Evolutionary conservation across 2,888 invertebrate species (phyloP).

Genomic region (Heliconius aoede): DNA sequence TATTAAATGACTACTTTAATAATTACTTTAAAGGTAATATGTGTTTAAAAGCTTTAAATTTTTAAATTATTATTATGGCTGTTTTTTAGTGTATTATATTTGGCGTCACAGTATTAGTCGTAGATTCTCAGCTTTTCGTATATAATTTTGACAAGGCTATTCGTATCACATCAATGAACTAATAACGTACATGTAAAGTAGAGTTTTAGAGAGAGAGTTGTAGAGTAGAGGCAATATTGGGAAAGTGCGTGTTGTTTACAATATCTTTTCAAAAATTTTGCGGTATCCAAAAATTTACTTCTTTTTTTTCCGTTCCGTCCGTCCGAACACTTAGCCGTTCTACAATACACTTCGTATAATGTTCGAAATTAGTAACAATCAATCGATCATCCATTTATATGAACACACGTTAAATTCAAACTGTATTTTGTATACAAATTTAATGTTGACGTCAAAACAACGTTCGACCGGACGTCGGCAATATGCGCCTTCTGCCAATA

Average conservation of each 20-base stretch:
- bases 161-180: too few species aligned
- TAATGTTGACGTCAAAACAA: constrained; percentile 23
- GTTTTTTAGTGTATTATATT: not conserved
- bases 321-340: too few species aligned
- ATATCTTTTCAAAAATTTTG: too few species aligned
- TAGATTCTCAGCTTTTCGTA: too few species aligned
- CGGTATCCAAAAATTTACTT: too few species aligned
- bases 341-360: too few species aligned
- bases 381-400: not conserved
- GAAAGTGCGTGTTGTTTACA: too few species aligned
- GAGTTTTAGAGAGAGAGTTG: too few species aligned
- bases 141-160: too few species aligned
- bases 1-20: not conserved
- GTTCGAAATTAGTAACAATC: not conserved
- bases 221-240: not conserved
- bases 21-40: not conserved
- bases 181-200: too few species aligned
- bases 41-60: not conserved
- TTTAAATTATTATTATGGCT: constrained; percentile 1
- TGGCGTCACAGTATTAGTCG: too few species aligned
- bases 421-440: constrained; percentile 12
- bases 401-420: not conserved
- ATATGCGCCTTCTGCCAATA: constrained; percentile 5
- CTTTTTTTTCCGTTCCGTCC: too few species aligned
- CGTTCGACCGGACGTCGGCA: constrained; percentile 1